Evolutionary conservation across 2,797 vertebrate species (phyloP).

Genomic region (Danio albolineatus): DNA sequence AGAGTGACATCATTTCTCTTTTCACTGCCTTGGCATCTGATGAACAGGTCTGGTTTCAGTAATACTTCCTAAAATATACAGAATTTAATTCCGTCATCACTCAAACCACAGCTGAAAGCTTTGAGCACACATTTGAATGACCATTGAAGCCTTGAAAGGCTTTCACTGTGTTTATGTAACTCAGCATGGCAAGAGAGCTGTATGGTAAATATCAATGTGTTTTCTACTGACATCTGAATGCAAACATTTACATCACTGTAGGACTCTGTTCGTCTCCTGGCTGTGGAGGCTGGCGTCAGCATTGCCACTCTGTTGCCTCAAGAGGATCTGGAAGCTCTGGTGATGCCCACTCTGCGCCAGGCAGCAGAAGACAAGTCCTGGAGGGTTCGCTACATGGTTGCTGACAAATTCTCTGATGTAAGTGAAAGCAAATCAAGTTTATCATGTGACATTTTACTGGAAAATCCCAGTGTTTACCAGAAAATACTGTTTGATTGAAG

Average conservation of each 20-base stretch:
- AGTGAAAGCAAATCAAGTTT: slow-evolving; percentile 21
- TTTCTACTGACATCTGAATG: neutral
- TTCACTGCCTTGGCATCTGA: slow-evolving; percentile 88
- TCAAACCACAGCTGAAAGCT: slow-evolving; percentile 5
- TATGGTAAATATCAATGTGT: slow-evolving; percentile 7
- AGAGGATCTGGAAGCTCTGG: slow-evolving; percentile 88
- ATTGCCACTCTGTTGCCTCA: slow-evolving; percentile 88
- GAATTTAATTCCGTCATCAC: neutral
- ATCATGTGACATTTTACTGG: neutral
- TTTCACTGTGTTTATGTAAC: slow-evolving; percentile 23
- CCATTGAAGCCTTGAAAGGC: neutral
- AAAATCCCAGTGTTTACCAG: neutral
- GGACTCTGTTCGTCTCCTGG: slow-evolving; percentile 91
- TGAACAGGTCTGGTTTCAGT: slow-evolving; percentile 79
- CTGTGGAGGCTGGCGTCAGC: slow-evolving; percentile 91
- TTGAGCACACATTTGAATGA: neutral
- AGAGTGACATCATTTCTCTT: slow-evolving; percentile 88
- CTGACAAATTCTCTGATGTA: slow-evolving; percentile 89
- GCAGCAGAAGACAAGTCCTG: slow-evolving; percentile 89
- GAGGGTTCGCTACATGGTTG: slow-evolving; percentile 90
- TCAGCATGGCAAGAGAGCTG: neutral
- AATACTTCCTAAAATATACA: slow-evolving; percentile 20
- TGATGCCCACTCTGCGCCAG: slow-evolving; percentile 88
- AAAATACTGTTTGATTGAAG: neutral
- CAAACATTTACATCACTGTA: slow-evolving; percentile 55